Evolutionary conservation across 1,140 invertebrate genomes (phyloP).

Genomic region (Drosophila miranda): DNA sequence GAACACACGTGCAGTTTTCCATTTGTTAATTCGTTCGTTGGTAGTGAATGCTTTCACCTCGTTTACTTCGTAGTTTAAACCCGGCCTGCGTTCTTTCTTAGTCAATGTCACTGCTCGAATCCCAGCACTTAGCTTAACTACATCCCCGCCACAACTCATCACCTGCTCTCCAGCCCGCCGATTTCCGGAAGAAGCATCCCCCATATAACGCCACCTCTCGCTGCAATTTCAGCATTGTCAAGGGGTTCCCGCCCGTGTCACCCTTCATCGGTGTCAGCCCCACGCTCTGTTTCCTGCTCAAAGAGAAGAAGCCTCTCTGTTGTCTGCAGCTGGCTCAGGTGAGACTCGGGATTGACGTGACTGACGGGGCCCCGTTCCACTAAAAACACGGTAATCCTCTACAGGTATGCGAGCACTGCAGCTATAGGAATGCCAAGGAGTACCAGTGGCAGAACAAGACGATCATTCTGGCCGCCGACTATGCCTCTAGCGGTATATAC

Average conservation of each 20-base stretch:
- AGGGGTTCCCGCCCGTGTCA: constrained; percentile 98
- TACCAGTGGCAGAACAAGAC: constrained; percentile 99
- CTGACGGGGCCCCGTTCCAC: neutral
- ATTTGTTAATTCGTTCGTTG: constrained; percentile 27
- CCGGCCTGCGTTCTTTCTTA: no score
- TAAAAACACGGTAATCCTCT: constrained; percentile 16
- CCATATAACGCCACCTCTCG: constrained; percentile 20
- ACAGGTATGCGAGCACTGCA: constrained; percentile 96
- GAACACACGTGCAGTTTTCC: constrained; percentile 31
- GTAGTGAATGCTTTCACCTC: constrained; percentile 37
- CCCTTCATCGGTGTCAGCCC: constrained; percentile 99
- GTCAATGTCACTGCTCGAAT: no score
- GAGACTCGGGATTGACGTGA: constrained; percentile 51
- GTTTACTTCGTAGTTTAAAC: constrained; percentile 24
- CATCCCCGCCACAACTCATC: neutral
- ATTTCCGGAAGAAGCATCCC: neutral
- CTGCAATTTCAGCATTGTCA: constrained; percentile 90
- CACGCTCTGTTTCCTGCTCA: constrained; percentile 96
- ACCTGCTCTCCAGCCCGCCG: constrained; percentile 11
- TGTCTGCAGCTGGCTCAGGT: constrained; percentile 97
- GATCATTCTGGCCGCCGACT: constrained; percentile 98
- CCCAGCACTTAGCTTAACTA: no score
- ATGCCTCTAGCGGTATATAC: constrained; percentile 98
- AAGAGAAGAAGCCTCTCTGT: constrained; percentile 97
- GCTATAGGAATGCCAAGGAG: constrained; percentile 95